phyloP scores from a whole-genome alignment of 2,888 invertebrate genomes.

The Entomobrya proxima region DNA sequence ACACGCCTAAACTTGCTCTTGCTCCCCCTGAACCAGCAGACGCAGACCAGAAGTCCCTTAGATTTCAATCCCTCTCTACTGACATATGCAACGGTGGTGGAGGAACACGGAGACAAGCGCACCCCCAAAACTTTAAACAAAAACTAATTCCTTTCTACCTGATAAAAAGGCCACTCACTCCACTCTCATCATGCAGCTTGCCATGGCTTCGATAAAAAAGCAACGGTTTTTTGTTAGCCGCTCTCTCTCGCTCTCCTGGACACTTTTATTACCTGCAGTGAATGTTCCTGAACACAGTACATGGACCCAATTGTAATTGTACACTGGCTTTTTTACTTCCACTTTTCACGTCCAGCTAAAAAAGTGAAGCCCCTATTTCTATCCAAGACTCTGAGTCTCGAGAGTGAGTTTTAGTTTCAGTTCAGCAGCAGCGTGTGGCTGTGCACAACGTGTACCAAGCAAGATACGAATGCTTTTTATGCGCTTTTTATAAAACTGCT shows the following conservation, averaged over 20 bases:
- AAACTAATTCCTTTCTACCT: slow-evolving; percentile 38
- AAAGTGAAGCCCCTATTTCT: background rate
- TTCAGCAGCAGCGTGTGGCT: background rate
- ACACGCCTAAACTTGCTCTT: background rate
- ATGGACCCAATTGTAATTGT: slow-evolving; percentile 25
- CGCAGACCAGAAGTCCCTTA: background rate
- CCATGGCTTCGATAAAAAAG: slow-evolving; percentile 55
- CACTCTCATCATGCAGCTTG: too few relatives aligned
- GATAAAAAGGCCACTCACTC: slow-evolving; percentile 46
- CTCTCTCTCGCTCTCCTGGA: slow-evolving; percentile 36
- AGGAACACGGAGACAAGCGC: slow-evolving; percentile 18
- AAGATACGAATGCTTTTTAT: slow-evolving; percentile 8
- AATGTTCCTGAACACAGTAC: slow-evolving; percentile 31
- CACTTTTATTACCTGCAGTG: slow-evolving; percentile 61
- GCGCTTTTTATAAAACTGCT: slow-evolving; percentile 43
- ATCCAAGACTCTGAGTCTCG: too few relatives aligned
- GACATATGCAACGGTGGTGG: too few relatives aligned
- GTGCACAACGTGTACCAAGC: background rate
- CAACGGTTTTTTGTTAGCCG: slow-evolving; percentile 57
- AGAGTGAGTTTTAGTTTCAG: background rate
- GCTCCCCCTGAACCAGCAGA: background rate
- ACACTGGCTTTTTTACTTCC: background rate
- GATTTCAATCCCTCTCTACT: too few relatives aligned
- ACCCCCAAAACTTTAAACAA: slow-evolving; percentile 57
- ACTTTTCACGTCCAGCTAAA: background rate